A percentile compares a stretch with the other conserved stretches of the same genome.
Conservation (phyloP, 2,113 vertebrate species). For the Zosterops pallidus region DNA sequence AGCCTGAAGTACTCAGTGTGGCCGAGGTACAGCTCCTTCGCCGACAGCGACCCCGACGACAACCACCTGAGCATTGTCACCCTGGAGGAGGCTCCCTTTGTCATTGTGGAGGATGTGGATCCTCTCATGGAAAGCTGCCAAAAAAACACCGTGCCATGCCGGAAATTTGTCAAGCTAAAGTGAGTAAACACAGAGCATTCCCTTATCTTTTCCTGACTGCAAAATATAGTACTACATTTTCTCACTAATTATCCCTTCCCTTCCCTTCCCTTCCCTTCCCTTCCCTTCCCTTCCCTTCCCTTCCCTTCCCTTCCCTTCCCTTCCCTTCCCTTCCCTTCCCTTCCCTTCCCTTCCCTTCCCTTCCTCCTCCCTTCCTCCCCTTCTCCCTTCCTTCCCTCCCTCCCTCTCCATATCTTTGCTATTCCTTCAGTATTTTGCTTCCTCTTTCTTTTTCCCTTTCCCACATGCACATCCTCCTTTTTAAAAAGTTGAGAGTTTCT, state of each 20-base stretch:
- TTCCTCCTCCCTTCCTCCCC: background rate
- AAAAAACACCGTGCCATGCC: conserved; percentile 94
- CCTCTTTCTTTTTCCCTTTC: no score
- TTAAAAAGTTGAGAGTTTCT: background rate
- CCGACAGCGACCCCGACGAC: conserved; percentile 89
- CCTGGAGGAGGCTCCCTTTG: conserved; percentile 96
- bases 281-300: background rate
- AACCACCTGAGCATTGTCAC: conserved; percentile 97
- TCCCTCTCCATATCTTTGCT: background rate
- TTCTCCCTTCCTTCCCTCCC: background rate
- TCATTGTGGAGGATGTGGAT: conserved; percentile 96
- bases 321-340: background rate
- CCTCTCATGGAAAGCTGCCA: conserved; percentile 94
- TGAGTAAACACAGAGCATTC: conserved; percentile 64
- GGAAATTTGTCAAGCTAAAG: conserved; percentile 92
- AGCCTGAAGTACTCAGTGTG: conserved; percentile 93
- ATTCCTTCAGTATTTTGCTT: background rate
- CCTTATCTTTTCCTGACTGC: no score
- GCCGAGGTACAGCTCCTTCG: conserved; percentile 93
- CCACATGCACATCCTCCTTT: background rate
- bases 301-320: background rate
- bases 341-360: background rate
- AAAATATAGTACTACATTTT: background rate
- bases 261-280: background rate
- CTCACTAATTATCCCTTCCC: background rate